A percentile compares a stretch with the other conserved stretches of the same genome.
phyloP scores from a whole-genome alignment of 2,113 vertebrate species.

The Candoia aspera region DNA sequence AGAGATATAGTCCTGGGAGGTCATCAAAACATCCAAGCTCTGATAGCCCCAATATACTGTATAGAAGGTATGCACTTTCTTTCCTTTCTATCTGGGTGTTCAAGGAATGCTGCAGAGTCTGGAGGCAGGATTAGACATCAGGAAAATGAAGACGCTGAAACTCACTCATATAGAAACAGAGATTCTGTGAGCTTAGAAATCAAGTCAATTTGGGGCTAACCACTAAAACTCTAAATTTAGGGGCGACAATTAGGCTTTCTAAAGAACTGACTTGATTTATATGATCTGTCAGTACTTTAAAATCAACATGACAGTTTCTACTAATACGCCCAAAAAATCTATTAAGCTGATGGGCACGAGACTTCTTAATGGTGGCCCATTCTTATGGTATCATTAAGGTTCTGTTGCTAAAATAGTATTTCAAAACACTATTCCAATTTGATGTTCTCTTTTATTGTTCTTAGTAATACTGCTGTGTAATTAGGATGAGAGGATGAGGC shows the following conservation, averaged over 20 bases:
- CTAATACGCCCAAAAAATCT: not conserved
- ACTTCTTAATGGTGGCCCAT: not conserved
- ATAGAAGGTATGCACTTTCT: not conserved
- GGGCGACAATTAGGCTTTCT: not conserved
- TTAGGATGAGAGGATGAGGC: too few relatives aligned
- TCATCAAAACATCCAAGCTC: not conserved
- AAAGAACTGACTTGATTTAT: not conserved
- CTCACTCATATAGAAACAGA: not conserved
- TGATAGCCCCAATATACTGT: not conserved
- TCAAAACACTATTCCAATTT: too few relatives aligned
- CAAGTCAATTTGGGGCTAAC: not conserved
- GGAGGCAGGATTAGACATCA: too few relatives aligned
- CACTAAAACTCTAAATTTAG: not conserved
- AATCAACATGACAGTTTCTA: not conserved
- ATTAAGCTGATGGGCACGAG: not conserved
- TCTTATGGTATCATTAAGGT: not conserved
- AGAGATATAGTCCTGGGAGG: not conserved
- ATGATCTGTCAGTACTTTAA: not conserved
- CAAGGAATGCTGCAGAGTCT: too few relatives aligned
- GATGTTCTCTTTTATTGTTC: not conserved
- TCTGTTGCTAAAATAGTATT: too few relatives aligned
- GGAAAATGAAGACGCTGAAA: not conserved
- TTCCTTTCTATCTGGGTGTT: too few relatives aligned
- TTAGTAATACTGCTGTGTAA: too few relatives aligned
- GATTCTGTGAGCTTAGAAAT: not conserved